Conservation (phyloP, 2,797 vertebrate genomes). For the Podargus strigoides region DNA sequence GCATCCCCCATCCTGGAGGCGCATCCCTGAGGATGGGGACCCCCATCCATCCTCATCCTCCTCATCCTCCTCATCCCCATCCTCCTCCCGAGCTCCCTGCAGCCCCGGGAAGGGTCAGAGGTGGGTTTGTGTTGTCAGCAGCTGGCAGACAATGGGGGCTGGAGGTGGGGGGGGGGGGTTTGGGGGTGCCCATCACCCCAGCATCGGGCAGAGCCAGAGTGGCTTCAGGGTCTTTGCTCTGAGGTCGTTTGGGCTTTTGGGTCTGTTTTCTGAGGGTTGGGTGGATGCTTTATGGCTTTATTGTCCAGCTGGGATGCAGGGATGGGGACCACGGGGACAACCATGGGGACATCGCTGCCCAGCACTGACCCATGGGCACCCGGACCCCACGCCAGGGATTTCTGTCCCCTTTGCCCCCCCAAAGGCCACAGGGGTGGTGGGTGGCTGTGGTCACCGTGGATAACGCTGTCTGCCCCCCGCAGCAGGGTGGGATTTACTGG, state of each 20-base stretch:
- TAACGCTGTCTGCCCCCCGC: not conserved
- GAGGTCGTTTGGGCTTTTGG: not conserved
- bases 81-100: not conserved
- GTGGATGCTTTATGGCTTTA: not conserved
- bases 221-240: not conserved
- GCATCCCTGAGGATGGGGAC: not conserved
- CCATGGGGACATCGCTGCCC: not conserved
- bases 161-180: not conserved
- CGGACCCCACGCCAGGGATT: fast-evolving
- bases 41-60: fast-evolving
- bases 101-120: not conserved
- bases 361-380: too few relatives aligned
- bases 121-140: not conserved
- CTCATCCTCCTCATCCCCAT: fast-evolving
- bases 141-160: not conserved
- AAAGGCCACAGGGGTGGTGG: not conserved
- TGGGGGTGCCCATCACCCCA: not conserved
- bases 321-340: not conserved
- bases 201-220: not conserved
- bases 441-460: fast-evolving
- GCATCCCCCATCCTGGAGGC: not conserved
- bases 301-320: not conserved
- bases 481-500: not conserved
- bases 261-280: not conserved
- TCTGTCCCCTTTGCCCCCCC: not conserved